Evolutionary conservation across 2,797 vertebrate genomes (phyloP), one percentile per base, ranked within the genome.

Genomic region (Chiloscyllium punctatum): DNA sequence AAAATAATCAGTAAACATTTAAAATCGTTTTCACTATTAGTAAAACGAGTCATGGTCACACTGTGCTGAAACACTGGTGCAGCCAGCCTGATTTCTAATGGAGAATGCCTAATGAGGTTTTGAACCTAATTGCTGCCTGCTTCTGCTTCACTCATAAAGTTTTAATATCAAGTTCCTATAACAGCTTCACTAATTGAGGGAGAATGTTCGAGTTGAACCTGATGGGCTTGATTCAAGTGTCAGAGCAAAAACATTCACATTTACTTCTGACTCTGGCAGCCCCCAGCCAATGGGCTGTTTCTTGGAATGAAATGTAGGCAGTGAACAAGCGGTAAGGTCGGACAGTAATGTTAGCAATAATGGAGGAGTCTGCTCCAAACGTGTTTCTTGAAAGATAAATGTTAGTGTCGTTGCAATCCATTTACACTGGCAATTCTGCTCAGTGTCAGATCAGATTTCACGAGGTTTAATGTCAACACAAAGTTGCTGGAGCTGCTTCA

Each of bases 1-100:
- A 84, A 42, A 37, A 84, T 79, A 79, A 79, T 79, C 74, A 79
- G 37, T 84, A 84, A 84, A 84, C 79, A 84, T 84, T 84, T 42
- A 84, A 42, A 82, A 37, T 21, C n/a, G 42, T 37, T 82, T 82
- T 82, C n/a, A 42, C 77, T 37, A 82, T 82, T 37, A 82, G 9
- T 82, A 42, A 82, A 82, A 42, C 77, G 37, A n/a, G 77, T 82
- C 77, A 82, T 18, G n/a, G 4, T 37, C 1, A 15, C 15, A 18
- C 16, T 5, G 15, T 37, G n/a, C 77, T 42, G 77, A 5, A 82
- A 4, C 15, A 18, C 77, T 42, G 15, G 11, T 15, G 16, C 2
- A 82, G 15, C 15, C 11, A 18, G 16, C 13, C 18, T 82, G 4
- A n/a, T 3, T 37, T 42, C 37, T 37, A 0, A 82, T 37, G 1